These are phyloP conservation scores for Cepaea hortensis DNA, from an alignment of 2,888 invertebrate genomes.

Conservation along the genomic window DNA sequence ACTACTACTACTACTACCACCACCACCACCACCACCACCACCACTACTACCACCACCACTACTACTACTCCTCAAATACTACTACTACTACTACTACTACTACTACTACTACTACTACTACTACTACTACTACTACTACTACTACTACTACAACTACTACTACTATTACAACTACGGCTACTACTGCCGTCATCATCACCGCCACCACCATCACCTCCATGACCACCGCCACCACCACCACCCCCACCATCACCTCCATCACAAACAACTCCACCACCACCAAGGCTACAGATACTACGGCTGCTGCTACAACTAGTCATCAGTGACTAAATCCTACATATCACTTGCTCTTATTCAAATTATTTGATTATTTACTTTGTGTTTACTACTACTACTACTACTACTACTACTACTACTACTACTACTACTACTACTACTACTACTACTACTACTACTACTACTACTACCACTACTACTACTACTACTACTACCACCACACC, in stretches of 20 bases:
- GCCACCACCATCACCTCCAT: too few relatives aligned
- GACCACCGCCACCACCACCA: too few relatives aligned
- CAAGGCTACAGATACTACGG: too few relatives aligned
- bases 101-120: conserved; percentile 47
- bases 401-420: conserved; percentile 46
- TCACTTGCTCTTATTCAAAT: too few relatives aligned
- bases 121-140: conserved; percentile 46
- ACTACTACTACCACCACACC: not conserved
- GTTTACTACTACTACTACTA: not conserved
- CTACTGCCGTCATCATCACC: too few relatives aligned
- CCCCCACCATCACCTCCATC: too few relatives aligned
- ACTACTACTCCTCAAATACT: conserved; percentile 11
- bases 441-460: conserved; percentile 45
- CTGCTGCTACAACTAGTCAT: too few relatives aligned
- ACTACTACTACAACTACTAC: conserved; percentile 16
- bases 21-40: conserved; percentile 39
- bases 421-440: conserved; percentile 44
- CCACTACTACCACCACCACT: conserved; percentile 41
- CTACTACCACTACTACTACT: conserved; percentile 35
- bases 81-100: conserved; percentile 46
- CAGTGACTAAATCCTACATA: too few relatives aligned
- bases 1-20: conserved; percentile 38
- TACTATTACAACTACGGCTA: too few relatives aligned
- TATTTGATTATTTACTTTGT: too few relatives aligned
- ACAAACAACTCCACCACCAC: too few relatives aligned